Evolutionary conservation across 2,888 invertebrate species (phyloP).

Genomic region (Heliconius sara): DNA sequence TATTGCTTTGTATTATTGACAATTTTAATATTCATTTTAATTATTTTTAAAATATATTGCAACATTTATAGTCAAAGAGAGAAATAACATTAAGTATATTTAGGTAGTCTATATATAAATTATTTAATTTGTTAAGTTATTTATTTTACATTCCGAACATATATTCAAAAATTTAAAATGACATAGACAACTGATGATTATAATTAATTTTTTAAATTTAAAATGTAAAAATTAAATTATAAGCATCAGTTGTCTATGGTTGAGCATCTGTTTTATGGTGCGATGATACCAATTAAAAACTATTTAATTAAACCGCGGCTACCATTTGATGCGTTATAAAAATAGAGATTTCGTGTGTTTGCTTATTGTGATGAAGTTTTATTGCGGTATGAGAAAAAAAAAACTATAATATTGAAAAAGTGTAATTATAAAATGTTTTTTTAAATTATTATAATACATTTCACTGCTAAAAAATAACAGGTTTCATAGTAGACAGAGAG

Average conservation of each 20-base stretch:
- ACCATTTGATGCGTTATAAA: conserved; percentile 77
- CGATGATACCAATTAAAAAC: conserved; percentile 83
- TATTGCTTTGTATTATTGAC: background rate
- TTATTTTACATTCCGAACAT: background rate
- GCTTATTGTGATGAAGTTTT: conserved; percentile 79
- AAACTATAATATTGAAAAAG: conserved; percentile 23
- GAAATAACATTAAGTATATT: background rate
- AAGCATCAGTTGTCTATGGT: conserved; percentile 68
- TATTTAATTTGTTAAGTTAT: background rate
- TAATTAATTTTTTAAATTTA: no score
- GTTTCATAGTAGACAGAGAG: no score
- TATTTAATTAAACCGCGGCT: conserved; percentile 79
- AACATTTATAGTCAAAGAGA: background rate
- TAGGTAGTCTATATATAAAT: background rate
- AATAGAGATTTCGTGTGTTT: conserved; percentile 68
- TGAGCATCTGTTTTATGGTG: conserved; percentile 74
- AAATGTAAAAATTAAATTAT: background rate
- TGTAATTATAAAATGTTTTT: conserved; percentile 10
- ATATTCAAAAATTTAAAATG: no score
- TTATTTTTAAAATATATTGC: background rate
- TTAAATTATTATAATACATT: background rate
- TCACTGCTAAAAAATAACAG: background rate
- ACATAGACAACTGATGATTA: no score
- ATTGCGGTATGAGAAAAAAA: conserved; percentile 58
- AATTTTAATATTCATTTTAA: background rate